Conservation (phyloP, 2,797 vertebrate species). For the Scolopax bukidnonensis region DNA sequence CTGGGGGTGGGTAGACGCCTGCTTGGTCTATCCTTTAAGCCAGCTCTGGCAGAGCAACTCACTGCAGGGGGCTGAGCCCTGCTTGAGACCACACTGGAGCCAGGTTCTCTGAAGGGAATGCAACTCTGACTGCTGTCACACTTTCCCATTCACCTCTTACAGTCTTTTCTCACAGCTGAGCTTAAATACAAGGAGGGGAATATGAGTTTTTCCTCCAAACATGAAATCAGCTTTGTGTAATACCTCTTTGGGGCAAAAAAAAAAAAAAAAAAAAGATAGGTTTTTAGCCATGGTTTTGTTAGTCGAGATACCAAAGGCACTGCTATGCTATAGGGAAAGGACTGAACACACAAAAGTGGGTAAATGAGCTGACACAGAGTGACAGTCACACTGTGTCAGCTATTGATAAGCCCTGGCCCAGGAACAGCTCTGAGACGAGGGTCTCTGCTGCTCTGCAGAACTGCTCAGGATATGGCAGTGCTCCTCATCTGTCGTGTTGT, state of each 20-base stretch:
- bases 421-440: not conserved
- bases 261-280: not conserved
- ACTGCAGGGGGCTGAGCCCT: not conserved
- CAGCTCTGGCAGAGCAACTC: conserved; percentile 44
- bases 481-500: not conserved
- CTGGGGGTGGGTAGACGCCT: conserved; percentile 49
- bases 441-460: not conserved
- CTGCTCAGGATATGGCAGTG: not conserved
- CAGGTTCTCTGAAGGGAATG: not conserved
- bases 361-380: not conserved
- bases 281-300: not conserved
- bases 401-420: not conserved
- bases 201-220: not conserved
- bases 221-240: not conserved
- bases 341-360: not conserved
- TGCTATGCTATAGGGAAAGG: not conserved
- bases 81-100: conserved; percentile 30
- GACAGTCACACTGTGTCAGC: not conserved
- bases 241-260: not conserved
- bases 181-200: not conserved
- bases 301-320: not conserved
- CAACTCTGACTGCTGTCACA: not conserved
- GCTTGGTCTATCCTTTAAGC: conserved; percentile 49
- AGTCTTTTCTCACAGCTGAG: not conserved
- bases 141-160: not conserved